Evolutionary conservation across 1,140 invertebrate species (phyloP).

Genomic region (Pteromalus puparum): DNA sequence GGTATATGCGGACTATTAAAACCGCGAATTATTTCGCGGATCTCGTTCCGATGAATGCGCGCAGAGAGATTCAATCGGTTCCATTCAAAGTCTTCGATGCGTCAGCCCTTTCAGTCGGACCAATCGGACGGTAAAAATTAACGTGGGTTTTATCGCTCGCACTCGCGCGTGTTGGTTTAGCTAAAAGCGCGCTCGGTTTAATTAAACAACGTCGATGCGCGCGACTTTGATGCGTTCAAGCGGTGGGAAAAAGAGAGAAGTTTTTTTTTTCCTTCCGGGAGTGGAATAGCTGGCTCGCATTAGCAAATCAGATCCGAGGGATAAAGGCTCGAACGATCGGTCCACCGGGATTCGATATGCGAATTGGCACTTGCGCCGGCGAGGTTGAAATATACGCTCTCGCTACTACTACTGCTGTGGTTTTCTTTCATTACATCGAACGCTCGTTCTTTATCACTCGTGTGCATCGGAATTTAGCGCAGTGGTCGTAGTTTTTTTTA

Average conservation of each 20-base stretch:
- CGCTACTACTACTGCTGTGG: not conserved
- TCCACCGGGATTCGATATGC: slow-evolving; percentile 5
- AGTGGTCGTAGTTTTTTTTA: too few species aligned
- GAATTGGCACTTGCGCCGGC: not conserved
- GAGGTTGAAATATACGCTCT: not conserved
- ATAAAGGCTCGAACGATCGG: slow-evolving; percentile 10
- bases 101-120: too few species aligned
- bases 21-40: too few species aligned
- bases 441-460: not conserved
- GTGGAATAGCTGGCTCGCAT: not conserved
- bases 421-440: not conserved
- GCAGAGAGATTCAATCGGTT: not conserved
- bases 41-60: too few species aligned
- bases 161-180: not conserved
- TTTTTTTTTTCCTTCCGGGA: too few species aligned
- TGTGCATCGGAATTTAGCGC: too few species aligned
- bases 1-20: too few species aligned
- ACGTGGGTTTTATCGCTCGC: not conserved
- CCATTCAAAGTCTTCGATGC: not conserved
- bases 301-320: slow-evolving; percentile 20
- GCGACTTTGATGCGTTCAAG: not conserved
- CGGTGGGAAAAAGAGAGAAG: too few species aligned
- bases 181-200: not conserved
- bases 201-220: not conserved
- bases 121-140: not conserved